Evolutionary conservation across 2,888 invertebrate species (phyloP).

Genomic region (Archips xylosteana): DNA sequence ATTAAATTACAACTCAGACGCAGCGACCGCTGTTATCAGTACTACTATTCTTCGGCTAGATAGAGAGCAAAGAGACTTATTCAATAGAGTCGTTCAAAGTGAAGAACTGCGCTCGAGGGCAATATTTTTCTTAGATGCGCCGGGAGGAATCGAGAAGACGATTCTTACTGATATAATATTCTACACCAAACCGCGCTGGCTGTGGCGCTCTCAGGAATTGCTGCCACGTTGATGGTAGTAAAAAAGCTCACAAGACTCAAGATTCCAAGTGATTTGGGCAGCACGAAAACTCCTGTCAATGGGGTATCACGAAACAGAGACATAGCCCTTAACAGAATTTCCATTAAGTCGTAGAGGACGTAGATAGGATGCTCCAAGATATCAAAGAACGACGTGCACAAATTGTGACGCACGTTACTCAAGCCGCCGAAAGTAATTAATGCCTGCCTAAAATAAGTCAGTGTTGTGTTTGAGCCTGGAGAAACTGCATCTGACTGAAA

Average conservation of each 20-base stretch:
- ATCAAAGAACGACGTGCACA: not conserved
- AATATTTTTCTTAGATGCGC: conserved; percentile 33
- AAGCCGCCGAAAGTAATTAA: conserved; percentile 13
- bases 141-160: conserved; percentile 44
- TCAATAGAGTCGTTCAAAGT: conserved; percentile 10
- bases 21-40: not conserved
- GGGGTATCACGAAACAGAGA: conserved; percentile 15
- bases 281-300: conserved; percentile 25
- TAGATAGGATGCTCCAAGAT: conserved; percentile 37
- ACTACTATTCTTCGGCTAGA: not conserved
- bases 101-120: conserved; percentile 9
- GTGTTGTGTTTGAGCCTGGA: not conserved
- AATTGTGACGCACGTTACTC: conserved; percentile 1
- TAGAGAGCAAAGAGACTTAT: conserved; percentile 12
- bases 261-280: conserved; percentile 30
- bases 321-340: too few species aligned
- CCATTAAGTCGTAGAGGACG: conserved; percentile 37
- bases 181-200: conserved; percentile 42
- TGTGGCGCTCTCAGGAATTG: conserved; percentile 43
- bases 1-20: conserved; percentile 14
- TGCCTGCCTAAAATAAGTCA: conserved; percentile 5
- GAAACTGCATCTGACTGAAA: not conserved
- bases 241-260: conserved; percentile 43
- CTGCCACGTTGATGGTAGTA: conserved; percentile 42
- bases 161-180: conserved; percentile 41